phyloP scores from a whole-genome alignment of 2,888 invertebrate genomes.

The Nineta flava region DNA sequence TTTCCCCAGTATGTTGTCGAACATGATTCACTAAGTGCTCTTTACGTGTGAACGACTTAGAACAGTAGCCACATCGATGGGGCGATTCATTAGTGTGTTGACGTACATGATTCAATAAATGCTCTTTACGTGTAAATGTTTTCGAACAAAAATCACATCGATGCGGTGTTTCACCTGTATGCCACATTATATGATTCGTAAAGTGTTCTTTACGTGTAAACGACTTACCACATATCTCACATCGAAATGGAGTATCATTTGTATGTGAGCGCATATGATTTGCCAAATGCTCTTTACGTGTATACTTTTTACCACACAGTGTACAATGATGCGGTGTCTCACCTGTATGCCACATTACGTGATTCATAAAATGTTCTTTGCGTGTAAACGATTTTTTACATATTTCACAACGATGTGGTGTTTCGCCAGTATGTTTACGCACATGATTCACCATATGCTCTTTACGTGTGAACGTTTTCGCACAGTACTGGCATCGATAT shows the following conservation, averaged over 20 bases:
- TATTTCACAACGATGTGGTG: conserved; percentile 59
- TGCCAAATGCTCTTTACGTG: conserved; percentile 74
- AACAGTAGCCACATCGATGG: conserved; percentile 72
- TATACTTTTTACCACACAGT: conserved; percentile 77
- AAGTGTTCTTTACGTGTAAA: conserved; percentile 82
- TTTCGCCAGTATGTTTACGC: conserved; percentile 59
- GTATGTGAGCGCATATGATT: conserved; percentile 81
- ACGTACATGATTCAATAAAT: conserved; percentile 58
- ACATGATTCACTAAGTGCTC: conserved; percentile 79
- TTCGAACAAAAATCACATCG: conserved; percentile 66
- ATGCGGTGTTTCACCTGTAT: conserved; percentile 66
- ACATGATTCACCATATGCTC: conserved; percentile 69
- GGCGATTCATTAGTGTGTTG: conserved; percentile 72
- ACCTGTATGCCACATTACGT: conserved; percentile 70
- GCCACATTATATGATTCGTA: conserved; percentile 82
- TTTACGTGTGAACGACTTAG: conserved; percentile 73
- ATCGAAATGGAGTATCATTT: conserved; percentile 74
- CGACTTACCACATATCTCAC: conserved; percentile 76
- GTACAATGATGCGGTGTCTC: conserved; percentile 79
- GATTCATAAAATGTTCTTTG: conserved; percentile 65
- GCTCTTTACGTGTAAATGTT: conserved; percentile 63
- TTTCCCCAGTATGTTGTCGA: conserved; percentile 61
- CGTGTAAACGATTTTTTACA: conserved; percentile 66
- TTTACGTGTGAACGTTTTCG: conserved; percentile 60
- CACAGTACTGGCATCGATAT: conserved; percentile 58